Conservation (phyloP, 2,113 vertebrate genomes). For the Semnornis frantzii region DNA sequence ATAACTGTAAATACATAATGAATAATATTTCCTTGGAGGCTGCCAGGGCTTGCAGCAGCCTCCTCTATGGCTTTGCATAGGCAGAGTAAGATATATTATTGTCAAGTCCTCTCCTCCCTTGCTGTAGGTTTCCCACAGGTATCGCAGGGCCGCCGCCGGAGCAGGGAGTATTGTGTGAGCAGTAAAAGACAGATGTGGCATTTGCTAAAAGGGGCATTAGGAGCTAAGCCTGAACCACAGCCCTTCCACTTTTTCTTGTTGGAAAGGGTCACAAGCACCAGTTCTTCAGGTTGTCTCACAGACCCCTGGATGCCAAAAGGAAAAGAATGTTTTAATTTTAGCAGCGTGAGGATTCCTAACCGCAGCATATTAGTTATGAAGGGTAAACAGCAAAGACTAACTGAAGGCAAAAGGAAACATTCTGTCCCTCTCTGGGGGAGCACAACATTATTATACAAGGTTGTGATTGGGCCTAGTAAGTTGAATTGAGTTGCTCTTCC, state of each 20-base stretch:
- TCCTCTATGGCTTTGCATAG: background rate
- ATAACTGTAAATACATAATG: slow-evolving; percentile 78
- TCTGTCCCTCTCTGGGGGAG: slow-evolving; percentile 26
- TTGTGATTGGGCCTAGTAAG: slow-evolving; percentile 51
- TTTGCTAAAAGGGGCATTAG: slow-evolving; percentile 44
- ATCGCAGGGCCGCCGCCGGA: background rate
- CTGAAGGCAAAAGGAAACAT: slow-evolving; percentile 49
- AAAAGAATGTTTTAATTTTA: slow-evolving; percentile 55
- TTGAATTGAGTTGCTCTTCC: slow-evolving; percentile 53
- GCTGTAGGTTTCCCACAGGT: background rate
- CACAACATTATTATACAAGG: slow-evolving; percentile 59
- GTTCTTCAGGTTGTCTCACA: background rate
- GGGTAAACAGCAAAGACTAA: slow-evolving; percentile 41
- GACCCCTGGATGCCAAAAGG: background rate
- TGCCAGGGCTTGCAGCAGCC: slow-evolving; percentile 21
- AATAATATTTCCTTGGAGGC: slow-evolving; percentile 72
- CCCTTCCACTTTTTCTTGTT: slow-evolving; percentile 7
- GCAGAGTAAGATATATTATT: slow-evolving; percentile 4
- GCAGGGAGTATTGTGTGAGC: background rate
- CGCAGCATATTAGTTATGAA: slow-evolving; percentile 46
- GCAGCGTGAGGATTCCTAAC: slow-evolving; percentile 15
- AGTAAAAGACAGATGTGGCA: slow-evolving; percentile 18
- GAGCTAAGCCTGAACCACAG: background rate
- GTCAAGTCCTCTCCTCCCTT: background rate
- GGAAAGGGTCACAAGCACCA: background rate